Conservation (phyloP, 2,113 vertebrate species). For the Donacobius atricapilla region DNA sequence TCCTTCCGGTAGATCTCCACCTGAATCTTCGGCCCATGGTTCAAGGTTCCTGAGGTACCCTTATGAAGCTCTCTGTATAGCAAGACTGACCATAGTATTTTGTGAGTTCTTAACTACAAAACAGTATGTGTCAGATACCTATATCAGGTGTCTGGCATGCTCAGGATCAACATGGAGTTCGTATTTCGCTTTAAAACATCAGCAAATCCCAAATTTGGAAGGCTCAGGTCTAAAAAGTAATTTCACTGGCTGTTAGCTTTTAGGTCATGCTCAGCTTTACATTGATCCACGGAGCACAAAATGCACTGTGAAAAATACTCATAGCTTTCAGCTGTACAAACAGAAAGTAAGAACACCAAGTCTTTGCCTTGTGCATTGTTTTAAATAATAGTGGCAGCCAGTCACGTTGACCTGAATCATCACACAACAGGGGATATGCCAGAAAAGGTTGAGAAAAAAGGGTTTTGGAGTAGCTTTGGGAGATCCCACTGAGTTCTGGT, state of each 20-base stretch:
- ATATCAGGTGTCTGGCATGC: neutral
- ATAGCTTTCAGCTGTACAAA: neutral
- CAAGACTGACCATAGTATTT: fast-evolving
- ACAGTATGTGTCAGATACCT: neutral
- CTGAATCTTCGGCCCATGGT: neutral
- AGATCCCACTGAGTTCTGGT: neutral
- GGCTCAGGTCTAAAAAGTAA: neutral
- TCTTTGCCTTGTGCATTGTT: neutral
- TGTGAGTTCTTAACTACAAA: neutral
- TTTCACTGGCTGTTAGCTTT: neutral
- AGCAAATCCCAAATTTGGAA: neutral
- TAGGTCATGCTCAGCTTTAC: neutral
- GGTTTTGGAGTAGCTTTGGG: neutral
- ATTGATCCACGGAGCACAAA: neutral
- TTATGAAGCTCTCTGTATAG: neutral
- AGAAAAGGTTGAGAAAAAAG: neutral
- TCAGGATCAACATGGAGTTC: neutral
- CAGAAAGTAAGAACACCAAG: neutral
- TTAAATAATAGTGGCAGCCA: neutral
- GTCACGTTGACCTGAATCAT: neutral
- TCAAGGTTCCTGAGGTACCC: neutral
- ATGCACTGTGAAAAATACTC: neutral
- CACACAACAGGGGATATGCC: neutral
- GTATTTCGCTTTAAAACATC: neutral
- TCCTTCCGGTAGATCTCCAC: neutral